These are phyloP conservation scores for Limnephilus auricula DNA, from an alignment of 2,888 invertebrate species.

Conservation along the genomic window DNA sequence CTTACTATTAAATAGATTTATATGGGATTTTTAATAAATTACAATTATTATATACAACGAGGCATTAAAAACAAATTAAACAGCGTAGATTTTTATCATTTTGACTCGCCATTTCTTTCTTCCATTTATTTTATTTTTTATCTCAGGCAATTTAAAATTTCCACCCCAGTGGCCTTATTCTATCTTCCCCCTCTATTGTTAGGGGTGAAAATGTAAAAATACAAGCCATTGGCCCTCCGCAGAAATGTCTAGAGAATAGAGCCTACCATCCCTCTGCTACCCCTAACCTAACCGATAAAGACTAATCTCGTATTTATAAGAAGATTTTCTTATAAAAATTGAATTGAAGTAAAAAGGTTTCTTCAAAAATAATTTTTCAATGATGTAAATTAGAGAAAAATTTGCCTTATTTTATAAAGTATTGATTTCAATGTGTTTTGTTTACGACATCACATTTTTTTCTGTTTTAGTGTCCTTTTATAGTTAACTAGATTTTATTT, in stretches of 20 bases:
- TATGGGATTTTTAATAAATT: no score
- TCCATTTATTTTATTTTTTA: not conserved
- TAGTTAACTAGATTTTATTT: no score
- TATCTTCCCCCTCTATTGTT: not conserved
- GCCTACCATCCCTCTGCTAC: not conserved
- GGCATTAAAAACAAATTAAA: not conserved
- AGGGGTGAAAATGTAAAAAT: not conserved
- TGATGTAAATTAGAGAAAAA: not conserved
- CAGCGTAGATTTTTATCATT: not conserved
- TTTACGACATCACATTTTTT: not conserved
- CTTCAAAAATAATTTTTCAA: not conserved
- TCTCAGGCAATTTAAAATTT: slow-evolving; percentile 2
- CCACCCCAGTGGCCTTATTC: not conserved
- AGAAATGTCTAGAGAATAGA: not conserved
- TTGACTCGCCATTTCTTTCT: not conserved
- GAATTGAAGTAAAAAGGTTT: no score
- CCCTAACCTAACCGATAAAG: not conserved
- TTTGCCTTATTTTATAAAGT: not conserved
- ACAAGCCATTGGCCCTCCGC: not conserved
- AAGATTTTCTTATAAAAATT: not conserved
- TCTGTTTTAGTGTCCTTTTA: not conserved
- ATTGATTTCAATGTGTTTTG: not conserved
- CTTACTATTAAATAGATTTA: no score
- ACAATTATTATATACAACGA: no score
- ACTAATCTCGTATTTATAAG: not conserved